phyloP scores from a whole-genome alignment of 2,113 vertebrate genomes.

The Ictidomys tridecemlineatus region DNA sequence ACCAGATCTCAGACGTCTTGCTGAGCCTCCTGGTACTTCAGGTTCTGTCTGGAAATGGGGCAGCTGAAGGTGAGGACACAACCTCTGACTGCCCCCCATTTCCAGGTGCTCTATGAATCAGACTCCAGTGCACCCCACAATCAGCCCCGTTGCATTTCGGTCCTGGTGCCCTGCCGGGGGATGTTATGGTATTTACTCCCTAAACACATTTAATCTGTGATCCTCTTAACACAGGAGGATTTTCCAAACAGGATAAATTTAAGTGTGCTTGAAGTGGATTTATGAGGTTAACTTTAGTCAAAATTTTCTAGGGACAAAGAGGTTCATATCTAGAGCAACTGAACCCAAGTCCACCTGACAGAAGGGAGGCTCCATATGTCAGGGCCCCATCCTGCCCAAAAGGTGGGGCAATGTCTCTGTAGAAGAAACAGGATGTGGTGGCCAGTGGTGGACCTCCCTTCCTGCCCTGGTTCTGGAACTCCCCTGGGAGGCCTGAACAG shows the following conservation, averaged over 20 bases:
- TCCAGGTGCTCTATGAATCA: rapidly evolving
- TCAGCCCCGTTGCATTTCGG: background rate
- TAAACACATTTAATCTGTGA: background rate
- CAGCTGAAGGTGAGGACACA: background rate
- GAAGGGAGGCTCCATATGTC: background rate
- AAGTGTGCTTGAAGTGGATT: slow-evolving; percentile 54
- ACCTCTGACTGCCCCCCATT: background rate
- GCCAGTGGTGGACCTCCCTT: rapidly evolving
- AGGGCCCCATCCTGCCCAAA: no score
- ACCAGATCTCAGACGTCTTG: background rate
- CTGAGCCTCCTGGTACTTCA: background rate
- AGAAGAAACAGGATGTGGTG: background rate
- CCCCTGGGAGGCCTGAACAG: background rate
- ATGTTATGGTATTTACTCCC: background rate
- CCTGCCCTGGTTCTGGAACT: background rate
- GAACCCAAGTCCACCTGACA: background rate
- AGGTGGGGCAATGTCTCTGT: rapidly evolving
- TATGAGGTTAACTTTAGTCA: background rate
- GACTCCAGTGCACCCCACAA: background rate
- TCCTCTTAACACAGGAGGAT: slow-evolving; percentile 6
- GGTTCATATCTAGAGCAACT: slow-evolving; percentile 1
- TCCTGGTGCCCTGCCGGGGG: background rate
- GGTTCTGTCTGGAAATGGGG: background rate
- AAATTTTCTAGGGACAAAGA: slow-evolving; percentile 45
- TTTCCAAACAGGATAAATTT: slow-evolving; percentile 45